Evolutionary conservation across 2,888 invertebrate genomes (phyloP), one percentile per base, ranked within the genome.

Genomic region (Parapristionchus giblindavisi): DNA sequence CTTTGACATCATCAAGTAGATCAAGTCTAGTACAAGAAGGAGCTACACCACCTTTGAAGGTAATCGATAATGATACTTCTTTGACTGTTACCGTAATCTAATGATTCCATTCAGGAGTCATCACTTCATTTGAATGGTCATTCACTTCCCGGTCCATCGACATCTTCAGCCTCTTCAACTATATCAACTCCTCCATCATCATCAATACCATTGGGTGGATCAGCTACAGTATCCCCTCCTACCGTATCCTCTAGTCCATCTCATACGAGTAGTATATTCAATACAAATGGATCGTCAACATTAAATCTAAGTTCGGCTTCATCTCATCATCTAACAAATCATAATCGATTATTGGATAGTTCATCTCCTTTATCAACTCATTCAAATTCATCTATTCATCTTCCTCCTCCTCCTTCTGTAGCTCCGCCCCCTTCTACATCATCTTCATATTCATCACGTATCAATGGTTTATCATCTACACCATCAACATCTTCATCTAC

Each of bases 311-410:
- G 11, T 27, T 14, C 27, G 27, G 17, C 65, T 36, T 34, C n/a
- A 36, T 61, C 65, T 21, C 43, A 60, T 27, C 60, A 65, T 27
- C 56, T 76, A 14, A 60, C 76, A 27, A 78, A 78, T 40, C 78
- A 78, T 52, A 78, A 78, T 51, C 78, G 78, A 63, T 63, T 78
- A 76, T 51, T 29, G 6, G 68, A 52, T 52, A 34, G 36, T 24
- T 40, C 52, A n/a, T 68, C 68, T 34, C 68, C 68, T 8, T 14
- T 52, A 36, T 52, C 52, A 6, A 68, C 68, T n/a, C 48, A 48
- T 14, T n/a, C n/a, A n/a, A n/a, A n/a, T n/a, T n/a, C n/a, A n/a
- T n/a, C n/a, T n/a, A n/a, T n/a, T n/a, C n/a, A n/a, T n/a, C n/a
- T n/a, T n/a, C n/a, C n/a, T n/a, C n/a, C n/a, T n/a, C n/a, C n/a